Percentiles rank a stretch among this genome's conserved stretches.
Conservation (phyloP, 2,888 invertebrate genomes). For the Catocala sponsa region DNA sequence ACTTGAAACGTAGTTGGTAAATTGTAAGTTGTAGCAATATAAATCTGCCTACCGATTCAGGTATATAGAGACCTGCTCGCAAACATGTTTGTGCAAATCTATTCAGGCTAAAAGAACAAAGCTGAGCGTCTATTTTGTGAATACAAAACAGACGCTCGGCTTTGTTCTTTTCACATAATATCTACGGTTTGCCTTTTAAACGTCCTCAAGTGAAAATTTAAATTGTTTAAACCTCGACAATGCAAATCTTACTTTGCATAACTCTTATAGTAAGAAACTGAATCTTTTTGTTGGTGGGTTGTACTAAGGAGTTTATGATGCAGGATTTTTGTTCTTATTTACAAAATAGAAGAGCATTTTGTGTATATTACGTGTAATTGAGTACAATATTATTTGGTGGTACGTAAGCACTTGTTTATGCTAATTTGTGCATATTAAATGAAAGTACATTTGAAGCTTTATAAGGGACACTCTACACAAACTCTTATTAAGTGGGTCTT, state of each 20-base stretch:
- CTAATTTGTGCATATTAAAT: background rate
- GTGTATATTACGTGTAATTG: background rate
- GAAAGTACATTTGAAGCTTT: background rate
- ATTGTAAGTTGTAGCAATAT: no score
- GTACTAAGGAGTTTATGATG: background rate
- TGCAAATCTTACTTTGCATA: constrained; percentile 1
- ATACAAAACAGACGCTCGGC: no score
- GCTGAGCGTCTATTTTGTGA: no score
- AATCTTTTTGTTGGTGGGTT: background rate
- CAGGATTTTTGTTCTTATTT: background rate
- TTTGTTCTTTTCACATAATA: no score
- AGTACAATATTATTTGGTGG: background rate
- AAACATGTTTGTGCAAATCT: no score
- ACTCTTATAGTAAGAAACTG: background rate
- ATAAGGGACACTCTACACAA: no score
- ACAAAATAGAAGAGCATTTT: background rate
- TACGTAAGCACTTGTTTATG: background rate
- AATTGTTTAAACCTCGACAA: background rate
- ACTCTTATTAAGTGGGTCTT: no score
- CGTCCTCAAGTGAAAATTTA: background rate
- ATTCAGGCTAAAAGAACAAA: no score
- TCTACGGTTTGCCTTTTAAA: no score
- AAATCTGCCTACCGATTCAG: no score
- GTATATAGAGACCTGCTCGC: no score
- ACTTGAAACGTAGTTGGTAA: no score